Conservation (phyloP, 2,888 invertebrate genomes). For the Eilema caniola region DNA sequence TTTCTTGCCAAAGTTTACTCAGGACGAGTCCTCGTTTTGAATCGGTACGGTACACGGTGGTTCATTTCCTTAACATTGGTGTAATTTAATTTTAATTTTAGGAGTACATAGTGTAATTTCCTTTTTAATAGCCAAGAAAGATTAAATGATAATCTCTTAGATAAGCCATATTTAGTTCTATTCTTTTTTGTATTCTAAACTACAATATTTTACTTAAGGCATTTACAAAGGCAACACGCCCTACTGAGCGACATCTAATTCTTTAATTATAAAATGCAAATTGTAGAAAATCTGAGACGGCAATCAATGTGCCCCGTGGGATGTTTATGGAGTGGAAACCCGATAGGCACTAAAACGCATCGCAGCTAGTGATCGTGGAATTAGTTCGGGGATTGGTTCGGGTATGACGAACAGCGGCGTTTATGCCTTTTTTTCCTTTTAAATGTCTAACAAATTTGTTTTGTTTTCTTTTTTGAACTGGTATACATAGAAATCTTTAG, state of each 20-base stretch:
- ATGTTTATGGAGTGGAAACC: slow-evolving; percentile 82
- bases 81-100: no score
- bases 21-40: no score
- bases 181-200: neutral
- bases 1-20: no score
- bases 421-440: slow-evolving; percentile 14
- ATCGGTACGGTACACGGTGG: no score
- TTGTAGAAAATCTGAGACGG: slow-evolving; percentile 62
- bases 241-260: slow-evolving; percentile 63
- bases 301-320: slow-evolving; percentile 75
- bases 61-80: no score
- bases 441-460: neutral
- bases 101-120: no score
- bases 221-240: slow-evolving; percentile 8
- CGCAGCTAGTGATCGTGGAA: slow-evolving; percentile 57
- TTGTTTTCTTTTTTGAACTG: neutral
- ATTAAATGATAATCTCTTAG: no score
- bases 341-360: slow-evolving; percentile 70
- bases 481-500: neutral
- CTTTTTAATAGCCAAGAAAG: no score
- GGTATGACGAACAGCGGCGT: slow-evolving; percentile 1
- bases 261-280: slow-evolving; percentile 87
- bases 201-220: neutral
- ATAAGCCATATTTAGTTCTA: no score
- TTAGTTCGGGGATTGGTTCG: slow-evolving; percentile 43